A percentile compares a stretch with the other conserved stretches of the same genome.
phyloP scores from a whole-genome alignment of 2,888 invertebrate species.

The Tribolium freemani region DNA sequence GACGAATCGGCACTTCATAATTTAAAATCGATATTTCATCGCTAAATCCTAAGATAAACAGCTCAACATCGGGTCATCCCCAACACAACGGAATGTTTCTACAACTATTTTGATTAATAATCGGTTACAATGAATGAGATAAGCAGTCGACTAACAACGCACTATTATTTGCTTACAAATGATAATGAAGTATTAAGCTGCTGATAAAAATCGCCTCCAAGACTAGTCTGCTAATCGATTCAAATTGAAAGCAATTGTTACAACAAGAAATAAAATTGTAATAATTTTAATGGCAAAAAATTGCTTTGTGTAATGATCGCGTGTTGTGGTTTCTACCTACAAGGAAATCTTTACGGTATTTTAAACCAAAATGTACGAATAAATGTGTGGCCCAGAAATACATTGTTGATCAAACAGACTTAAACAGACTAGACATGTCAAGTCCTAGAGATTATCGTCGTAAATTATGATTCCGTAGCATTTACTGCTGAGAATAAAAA shows the following conservation, averaged over 20 bases:
- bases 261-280: background rate
- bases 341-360: background rate
- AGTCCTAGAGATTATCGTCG: background rate
- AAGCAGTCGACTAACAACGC: background rate
- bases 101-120: background rate
- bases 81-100: too few relatives aligned
- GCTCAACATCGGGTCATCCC: background rate
- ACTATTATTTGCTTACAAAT: background rate
- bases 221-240: background rate
- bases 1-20: conserved; percentile 34
- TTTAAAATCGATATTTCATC: conserved; percentile 40
- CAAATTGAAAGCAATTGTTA: background rate
- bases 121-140: background rate
- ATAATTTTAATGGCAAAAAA: background rate
- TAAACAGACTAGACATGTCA: background rate
- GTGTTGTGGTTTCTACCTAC: background rate
- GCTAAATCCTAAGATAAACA: conserved; percentile 29
- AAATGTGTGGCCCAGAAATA: background rate
- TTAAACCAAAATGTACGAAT: background rate
- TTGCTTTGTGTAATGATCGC: background rate
- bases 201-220: background rate
- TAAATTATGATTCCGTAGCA: background rate
- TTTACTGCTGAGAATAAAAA: background rate
- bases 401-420: background rate
- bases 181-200: background rate